These are phyloP conservation scores for Aplocera efformata DNA, from an alignment of 2,888 invertebrate genomes.

Conservation along the genomic window DNA sequence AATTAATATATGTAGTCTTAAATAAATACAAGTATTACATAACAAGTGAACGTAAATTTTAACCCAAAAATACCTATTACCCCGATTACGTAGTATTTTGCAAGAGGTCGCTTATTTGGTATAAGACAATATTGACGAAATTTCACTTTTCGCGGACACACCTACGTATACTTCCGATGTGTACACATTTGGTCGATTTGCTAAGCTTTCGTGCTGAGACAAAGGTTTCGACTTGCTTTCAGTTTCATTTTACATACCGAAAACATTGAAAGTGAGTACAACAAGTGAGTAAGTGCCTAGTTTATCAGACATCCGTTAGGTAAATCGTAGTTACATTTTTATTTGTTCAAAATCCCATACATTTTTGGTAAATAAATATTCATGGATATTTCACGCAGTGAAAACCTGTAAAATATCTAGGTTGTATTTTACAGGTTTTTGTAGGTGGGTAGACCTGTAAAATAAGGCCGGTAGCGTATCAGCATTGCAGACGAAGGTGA, in stretches of 20 bases:
- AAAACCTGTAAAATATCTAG: too few species aligned
- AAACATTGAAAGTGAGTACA: too few species aligned
- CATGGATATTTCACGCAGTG: too few species aligned
- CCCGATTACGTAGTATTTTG: slow-evolving; percentile 32
- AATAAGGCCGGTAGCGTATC: too few species aligned
- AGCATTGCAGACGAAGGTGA: too few species aligned
- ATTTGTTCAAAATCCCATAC: too few species aligned
- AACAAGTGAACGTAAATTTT: slow-evolving; percentile 7
- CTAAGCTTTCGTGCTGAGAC: slow-evolving; percentile 47
- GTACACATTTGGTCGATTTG: slow-evolving; percentile 36
- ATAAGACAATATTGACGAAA: slow-evolving; percentile 62
- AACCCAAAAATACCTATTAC: slow-evolving; percentile 18
- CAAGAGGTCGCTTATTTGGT: slow-evolving; percentile 32
- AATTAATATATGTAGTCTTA: background rate
- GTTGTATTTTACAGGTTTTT: too few species aligned
- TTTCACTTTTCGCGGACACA: slow-evolving; percentile 61
- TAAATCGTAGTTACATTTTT: too few species aligned
- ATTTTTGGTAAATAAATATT: too few species aligned
- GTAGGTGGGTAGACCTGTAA: too few species aligned
- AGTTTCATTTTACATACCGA: slow-evolving; percentile 13
- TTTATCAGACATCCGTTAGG: too few species aligned
- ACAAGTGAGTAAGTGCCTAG: too few species aligned
- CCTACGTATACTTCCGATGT: slow-evolving; percentile 12
- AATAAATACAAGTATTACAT: background rate
- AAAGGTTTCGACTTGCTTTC: slow-evolving; percentile 26